Evolutionary conservation across 1,140 invertebrate genomes (phyloP), one percentile per base, ranked within the genome.

Genomic region (Hyposmocoma kahamanoa): DNA sequence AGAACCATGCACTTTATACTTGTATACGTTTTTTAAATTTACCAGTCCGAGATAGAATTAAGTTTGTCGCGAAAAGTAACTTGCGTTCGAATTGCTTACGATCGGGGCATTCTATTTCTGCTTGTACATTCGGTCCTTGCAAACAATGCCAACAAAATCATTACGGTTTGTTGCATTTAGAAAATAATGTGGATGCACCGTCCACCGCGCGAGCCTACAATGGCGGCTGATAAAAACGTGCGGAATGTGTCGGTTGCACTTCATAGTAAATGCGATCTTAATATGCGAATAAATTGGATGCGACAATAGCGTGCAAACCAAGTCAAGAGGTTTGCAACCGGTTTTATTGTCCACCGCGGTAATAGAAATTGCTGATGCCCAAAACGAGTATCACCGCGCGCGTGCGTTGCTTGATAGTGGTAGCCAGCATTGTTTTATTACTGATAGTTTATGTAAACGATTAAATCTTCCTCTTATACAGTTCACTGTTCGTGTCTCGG

Each of bases 401-500:
- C 26, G 30, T 13, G 44, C 44, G 15, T 20, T 46, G 5, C 15
- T 46, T 3, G 44, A 46, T 22, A 46, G 22, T 21, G 44, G 44
- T 4, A 46, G 44, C 21, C 44, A 46, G 34, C 32, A 46, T n/a
- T 46, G 26, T 21, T 34, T 46, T 21, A 21, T 46, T 5, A 19
- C 28, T 19, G 44, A 46, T 18, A 46, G 34, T 8, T 34, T 46
- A 26, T 46, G 26, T 36, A 46, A 46, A 34, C 44, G 44, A 19
- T 34, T 46, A 46, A 46, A 46, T 11, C 6, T 46, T 19, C 44
- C 26, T 26, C 21, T 20, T 15, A 34, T 46, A 46, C 44, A 46
- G 44, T 46, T 30, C 44, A 46, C 44, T 46, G 22, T 46, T 20
- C 44, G 44, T 32, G 21, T 46, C 10, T 15, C 15, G 18, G 44